phyloP scores from a whole-genome alignment of 2,888 invertebrate species.

The Thalpophila matura region DNA sequence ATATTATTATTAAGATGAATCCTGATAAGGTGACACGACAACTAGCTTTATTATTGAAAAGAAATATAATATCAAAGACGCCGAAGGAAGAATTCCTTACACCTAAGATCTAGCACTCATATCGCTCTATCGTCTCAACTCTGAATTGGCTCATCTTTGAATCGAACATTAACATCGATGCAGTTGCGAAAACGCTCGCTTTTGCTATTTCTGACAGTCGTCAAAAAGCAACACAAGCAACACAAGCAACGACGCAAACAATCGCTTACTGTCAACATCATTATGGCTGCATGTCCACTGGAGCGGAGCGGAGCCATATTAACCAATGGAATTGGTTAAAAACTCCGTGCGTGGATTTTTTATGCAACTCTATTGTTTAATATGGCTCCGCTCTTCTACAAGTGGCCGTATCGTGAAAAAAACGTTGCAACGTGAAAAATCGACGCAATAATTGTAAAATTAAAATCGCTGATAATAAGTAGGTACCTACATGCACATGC shows the following conservation, averaged over 20 bases:
- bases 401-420: too few species aligned
- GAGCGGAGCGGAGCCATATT: too few species aligned
- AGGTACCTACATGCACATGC: too few species aligned
- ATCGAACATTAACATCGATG: conserved; percentile 22
- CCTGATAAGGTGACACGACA: conserved; percentile 13
- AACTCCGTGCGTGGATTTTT: too few species aligned
- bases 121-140: not conserved
- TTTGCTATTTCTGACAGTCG: not conserved
- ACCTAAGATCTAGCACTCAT: not conserved
- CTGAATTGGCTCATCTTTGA: conserved; percentile 7
- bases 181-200: conserved; percentile 11
- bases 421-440: too few species aligned
- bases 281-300: too few species aligned
- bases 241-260: conserved; percentile 24
- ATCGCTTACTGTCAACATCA: too few species aligned
- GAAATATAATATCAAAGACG: conserved; percentile 30
- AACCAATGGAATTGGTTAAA: too few species aligned
- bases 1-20: conserved; percentile 20
- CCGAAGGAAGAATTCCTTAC: conserved; percentile 1
- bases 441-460: too few species aligned
- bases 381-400: too few species aligned
- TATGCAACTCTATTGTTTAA: too few species aligned
- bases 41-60: conserved; percentile 37
- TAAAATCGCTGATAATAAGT: too few species aligned
- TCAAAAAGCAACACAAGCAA: not conserved